phyloP scores from a whole-genome alignment of 1,140 invertebrate genomes.

The Homarus americanus region DNA sequence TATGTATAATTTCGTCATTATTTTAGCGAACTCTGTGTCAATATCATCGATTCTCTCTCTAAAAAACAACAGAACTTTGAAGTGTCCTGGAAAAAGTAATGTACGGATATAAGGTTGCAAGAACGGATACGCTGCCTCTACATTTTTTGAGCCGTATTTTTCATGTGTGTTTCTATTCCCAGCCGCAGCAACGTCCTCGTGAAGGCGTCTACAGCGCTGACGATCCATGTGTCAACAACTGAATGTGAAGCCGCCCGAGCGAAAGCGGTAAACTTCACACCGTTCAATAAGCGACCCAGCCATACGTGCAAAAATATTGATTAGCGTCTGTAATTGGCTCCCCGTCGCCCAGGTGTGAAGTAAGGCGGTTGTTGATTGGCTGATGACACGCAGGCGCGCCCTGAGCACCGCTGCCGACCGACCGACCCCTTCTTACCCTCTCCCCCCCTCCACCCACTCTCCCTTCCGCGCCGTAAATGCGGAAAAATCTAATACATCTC shows the following conservation, averaged over 20 bases:
- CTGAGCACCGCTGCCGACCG: not conserved
- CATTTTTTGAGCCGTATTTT: no score
- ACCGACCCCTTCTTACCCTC: no score
- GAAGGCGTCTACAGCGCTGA: not conserved
- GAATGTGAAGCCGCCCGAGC: not conserved
- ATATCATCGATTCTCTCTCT: no score
- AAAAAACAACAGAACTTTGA: no score
- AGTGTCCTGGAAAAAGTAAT: no score
- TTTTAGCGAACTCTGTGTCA: no score
- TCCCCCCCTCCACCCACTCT: not conserved
- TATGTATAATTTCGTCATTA: no score
- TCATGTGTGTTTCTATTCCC: no score
- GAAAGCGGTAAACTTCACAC: slow-evolving; percentile 3
- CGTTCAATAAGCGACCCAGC: slow-evolving; percentile 61
- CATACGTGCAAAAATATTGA: slow-evolving; percentile 70
- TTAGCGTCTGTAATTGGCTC: slow-evolving; percentile 66
- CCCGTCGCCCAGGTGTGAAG: slow-evolving; percentile 65
- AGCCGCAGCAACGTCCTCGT: no score
- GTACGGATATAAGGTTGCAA: no score
- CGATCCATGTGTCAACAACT: not conserved
- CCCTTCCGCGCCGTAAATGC: not conserved
- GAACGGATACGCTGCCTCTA: no score
- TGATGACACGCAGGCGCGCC: slow-evolving; percentile 32
- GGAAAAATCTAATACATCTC: slow-evolving; percentile 52
- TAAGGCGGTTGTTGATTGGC: slow-evolving; percentile 55